phyloP scores from a whole-genome alignment of 2,797 vertebrate genomes.

The Falco columbarius region DNA sequence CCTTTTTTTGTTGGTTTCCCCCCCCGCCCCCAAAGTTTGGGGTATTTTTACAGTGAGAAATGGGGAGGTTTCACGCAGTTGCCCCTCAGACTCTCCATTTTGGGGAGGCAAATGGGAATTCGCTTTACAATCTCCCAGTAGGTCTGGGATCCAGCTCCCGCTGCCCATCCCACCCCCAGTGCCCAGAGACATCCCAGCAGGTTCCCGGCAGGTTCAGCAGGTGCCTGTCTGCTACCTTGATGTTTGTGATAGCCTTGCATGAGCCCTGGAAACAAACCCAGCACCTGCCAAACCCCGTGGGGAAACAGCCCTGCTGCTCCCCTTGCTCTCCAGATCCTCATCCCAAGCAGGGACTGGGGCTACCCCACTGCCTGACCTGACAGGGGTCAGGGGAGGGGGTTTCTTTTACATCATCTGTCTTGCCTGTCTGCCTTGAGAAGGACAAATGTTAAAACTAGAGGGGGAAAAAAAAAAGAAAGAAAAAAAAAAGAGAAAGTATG shows the following conservation, averaged over 20 bases:
- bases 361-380: neutral
- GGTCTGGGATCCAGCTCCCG: neutral
- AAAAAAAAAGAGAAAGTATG: rapidly evolving
- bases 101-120: neutral
- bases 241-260: neutral
- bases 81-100: neutral
- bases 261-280: neutral
- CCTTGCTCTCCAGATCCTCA: neutral
- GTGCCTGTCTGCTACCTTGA: neutral
- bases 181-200: neutral
- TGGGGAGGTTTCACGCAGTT: neutral
- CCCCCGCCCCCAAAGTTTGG: neutral
- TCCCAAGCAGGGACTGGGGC: neutral
- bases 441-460: neutral
- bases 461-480: no score
- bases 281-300: neutral
- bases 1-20: rapidly evolving
- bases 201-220: neutral
- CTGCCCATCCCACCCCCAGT: neutral
- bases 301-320: neutral
- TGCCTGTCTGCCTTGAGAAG: neutral
- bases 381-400: no score
- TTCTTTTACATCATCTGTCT: neutral
- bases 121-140: neutral
- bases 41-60: neutral